Evolutionary conservation across 2,888 invertebrate species (phyloP), one percentile per base, ranked within the genome.

Genomic region (Plebejus melissa): DNA sequence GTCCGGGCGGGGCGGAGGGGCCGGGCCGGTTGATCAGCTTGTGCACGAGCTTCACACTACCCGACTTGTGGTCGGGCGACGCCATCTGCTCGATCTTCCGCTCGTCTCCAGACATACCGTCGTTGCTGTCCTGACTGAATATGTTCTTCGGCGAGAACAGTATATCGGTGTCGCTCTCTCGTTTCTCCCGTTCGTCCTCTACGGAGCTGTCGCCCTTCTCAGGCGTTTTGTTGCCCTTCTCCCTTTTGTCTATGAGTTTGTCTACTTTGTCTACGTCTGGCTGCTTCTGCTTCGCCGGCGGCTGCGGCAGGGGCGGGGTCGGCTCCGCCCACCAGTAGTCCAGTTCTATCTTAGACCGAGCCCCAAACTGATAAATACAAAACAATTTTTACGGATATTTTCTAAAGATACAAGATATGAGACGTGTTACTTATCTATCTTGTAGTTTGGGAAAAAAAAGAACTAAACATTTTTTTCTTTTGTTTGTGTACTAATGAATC

Each of bases 241-340:
- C 82, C 75, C 78, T 81, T 78, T 82, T 82, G 7, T 83, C 83
- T 6, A 78, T 78, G 16, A 76, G 74, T 77, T 79, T 83, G 28
- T 84, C 84, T 9, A 41, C 9, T 76, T 75, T 81, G 54, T 84
- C 82, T 1, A 78, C 77, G 70, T 83, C 83, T 4, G 78, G 77
- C 2, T 78, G 77, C 76, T 80, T 84, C 58, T 79, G 77, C 9
- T 81, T 82, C 74, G 80, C 79, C 57, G 78, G 80, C 0, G 84
- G 84, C 54, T 82, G 84, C 0, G 90, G 88, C 1, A 93, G 80
- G 0, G 94, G 93, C 0, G 90, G 86, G 0, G 90, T 87, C 0
- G 93, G 86, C 75, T 95, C 95, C 72, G 95, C 95, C 97, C 97
- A 97, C 94, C 96, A 96, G 87, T 97, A 98, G 86, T 97, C 97